Conservation (phyloP, 2,113 vertebrate species). For the Bubalus kerabau region DNA sequence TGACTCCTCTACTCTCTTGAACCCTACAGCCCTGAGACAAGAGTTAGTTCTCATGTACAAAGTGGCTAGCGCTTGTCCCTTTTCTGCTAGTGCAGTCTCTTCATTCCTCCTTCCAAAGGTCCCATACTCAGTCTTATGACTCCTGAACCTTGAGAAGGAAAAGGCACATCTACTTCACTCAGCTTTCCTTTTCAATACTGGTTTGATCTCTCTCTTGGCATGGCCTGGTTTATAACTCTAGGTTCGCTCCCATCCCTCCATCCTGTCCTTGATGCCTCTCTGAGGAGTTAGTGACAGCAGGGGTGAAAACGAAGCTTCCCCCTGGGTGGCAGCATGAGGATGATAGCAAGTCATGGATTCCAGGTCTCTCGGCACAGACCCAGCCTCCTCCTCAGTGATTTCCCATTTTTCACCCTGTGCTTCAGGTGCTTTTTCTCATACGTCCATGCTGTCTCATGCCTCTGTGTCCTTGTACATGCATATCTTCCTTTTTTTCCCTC, state of each 20-base stretch:
- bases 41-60: neutral
- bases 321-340: neutral
- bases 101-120: neutral
- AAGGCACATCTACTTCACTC: neutral
- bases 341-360: neutral
- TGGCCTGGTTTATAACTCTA: neutral
- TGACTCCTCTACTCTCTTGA: neutral
- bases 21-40: neutral
- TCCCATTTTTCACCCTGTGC: neutral
- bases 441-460: neutral
- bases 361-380: neutral
- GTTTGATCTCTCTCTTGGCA: neutral
- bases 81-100: slow-evolving; percentile 8
- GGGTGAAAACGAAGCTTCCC: neutral
- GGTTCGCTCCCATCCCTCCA: neutral
- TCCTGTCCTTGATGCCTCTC: slow-evolving; percentile 1
- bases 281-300: neutral
- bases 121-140: neutral
- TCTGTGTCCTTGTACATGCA: neutral
- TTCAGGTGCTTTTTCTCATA: neutral
- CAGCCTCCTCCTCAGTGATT: neutral
- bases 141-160: neutral
- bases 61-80: neutral
- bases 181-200: neutral
- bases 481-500: neutral